These are phyloP conservation scores for Hedychridium roseum DNA, from an alignment of 2,888 invertebrate species.

Conservation along the genomic window DNA sequence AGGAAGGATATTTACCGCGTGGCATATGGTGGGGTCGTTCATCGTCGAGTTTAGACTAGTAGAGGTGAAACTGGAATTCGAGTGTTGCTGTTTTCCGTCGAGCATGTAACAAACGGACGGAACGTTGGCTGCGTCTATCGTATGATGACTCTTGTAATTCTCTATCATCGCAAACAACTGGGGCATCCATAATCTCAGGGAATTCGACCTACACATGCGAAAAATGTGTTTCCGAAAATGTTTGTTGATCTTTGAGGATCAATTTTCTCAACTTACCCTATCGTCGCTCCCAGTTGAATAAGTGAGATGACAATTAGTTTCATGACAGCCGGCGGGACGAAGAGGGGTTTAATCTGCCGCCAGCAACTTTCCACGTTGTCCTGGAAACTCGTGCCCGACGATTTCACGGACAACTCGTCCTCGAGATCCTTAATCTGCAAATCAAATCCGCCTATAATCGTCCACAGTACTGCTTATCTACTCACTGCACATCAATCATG, in stretches of 20 bases:
- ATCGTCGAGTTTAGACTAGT: no score
- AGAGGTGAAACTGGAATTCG: slow-evolving; percentile 19
- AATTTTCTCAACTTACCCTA: slow-evolving; percentile 75
- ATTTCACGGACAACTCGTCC: slow-evolving; percentile 55
- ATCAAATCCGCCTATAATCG: no score
- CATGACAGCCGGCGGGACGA: slow-evolving; percentile 70
- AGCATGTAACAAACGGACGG: slow-evolving; percentile 50
- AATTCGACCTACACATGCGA: slow-evolving; percentile 72
- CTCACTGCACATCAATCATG: no score
- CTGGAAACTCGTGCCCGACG: slow-evolving; percentile 39
- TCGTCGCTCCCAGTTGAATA: slow-evolving; percentile 72
- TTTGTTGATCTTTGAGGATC: no score
- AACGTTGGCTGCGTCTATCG: slow-evolving; percentile 43
- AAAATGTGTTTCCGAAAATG: no score
- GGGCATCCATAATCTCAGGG: slow-evolving; percentile 86
- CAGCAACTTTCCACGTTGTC: slow-evolving; percentile 70
- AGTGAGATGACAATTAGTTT: slow-evolving; percentile 72
- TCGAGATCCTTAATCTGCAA: slow-evolving; percentile 64
- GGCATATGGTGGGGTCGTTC: no score
- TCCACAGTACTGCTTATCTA: no score
- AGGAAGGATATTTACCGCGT: no score
- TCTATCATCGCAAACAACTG: slow-evolving; percentile 80
- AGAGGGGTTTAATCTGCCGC: slow-evolving; percentile 74
- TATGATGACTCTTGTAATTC: slow-evolving; percentile 54
- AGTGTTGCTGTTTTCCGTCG: slow-evolving; percentile 23